These are phyloP conservation scores for Drosophila takahashii DNA, from an alignment of 1,140 invertebrate genomes.

Conservation along the genomic window DNA sequence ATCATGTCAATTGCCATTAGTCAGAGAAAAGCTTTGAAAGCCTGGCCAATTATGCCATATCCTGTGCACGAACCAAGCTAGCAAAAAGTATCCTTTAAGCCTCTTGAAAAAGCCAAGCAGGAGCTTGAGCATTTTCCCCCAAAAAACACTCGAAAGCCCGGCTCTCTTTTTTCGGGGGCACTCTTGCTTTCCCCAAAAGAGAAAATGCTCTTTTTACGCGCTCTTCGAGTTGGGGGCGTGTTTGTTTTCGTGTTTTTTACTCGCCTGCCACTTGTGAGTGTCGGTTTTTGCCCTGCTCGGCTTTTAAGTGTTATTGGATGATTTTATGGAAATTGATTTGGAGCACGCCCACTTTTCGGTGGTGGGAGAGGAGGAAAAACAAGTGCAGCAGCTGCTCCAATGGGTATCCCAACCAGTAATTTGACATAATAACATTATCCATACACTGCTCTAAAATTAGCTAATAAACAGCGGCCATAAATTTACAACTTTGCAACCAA, in stretches of 20 bases:
- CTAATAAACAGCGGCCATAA: background rate
- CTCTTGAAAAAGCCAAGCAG: constrained; percentile 33
- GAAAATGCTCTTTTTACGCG: constrained; percentile 33
- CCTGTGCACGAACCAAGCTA: constrained; percentile 67
- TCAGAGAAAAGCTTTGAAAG: constrained; percentile 52
- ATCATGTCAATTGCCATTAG: constrained; percentile 31
- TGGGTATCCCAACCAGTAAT: constrained; percentile 40
- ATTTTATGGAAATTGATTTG: constrained; percentile 80
- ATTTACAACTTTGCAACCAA: background rate
- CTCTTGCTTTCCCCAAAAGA: constrained; percentile 29
- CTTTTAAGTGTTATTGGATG: constrained; percentile 79
- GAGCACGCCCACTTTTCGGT: constrained; percentile 62
- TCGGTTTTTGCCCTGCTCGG: constrained; percentile 25
- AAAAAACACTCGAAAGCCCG: constrained; percentile 49
- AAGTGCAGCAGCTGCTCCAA: constrained; percentile 60
- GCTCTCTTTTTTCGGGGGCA: constrained; percentile 32
- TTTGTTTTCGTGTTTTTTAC: constrained; percentile 74
- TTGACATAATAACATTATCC: constrained; percentile 59
- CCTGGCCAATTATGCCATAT: constrained; percentile 65
- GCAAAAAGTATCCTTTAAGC: constrained; percentile 61
- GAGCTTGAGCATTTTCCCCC: constrained; percentile 33
- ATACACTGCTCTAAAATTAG: constrained; percentile 22
- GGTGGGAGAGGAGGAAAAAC: constrained; percentile 12
- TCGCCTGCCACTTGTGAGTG: constrained; percentile 34
- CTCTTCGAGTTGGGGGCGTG: constrained; percentile 71